Evolutionary conservation across 2,888 invertebrate genomes (phyloP).

Genomic region (Drosophila putrida): DNA sequence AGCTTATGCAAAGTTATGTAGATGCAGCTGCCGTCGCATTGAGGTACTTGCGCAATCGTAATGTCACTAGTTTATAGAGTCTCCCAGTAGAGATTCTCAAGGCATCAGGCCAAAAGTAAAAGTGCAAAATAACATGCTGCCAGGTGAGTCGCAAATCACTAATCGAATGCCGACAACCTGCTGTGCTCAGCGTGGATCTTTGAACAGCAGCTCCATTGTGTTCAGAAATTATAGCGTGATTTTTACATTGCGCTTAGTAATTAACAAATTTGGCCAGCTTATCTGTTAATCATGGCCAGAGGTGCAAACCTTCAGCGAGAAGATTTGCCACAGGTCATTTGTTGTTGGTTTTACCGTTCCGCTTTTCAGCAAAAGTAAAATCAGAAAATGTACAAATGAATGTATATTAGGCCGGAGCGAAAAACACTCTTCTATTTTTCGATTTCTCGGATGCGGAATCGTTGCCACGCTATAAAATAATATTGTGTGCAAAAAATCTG

Average conservation of each 20-base stretch:
- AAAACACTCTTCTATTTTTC: too few species aligned
- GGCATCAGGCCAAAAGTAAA: constrained; percentile 62
- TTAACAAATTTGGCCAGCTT: constrained; percentile 29
- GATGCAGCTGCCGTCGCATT: constrained; percentile 34
- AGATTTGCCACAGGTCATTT: constrained; percentile 17
- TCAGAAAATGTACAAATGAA: not conserved
- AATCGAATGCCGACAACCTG: constrained; percentile 33
- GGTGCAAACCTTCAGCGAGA: constrained; percentile 20
- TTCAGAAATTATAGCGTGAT: constrained; percentile 29
- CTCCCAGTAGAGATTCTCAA: constrained; percentile 58
- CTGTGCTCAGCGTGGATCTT: constrained; percentile 43
- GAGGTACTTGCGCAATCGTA: constrained; percentile 62
- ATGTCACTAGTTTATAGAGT: constrained; percentile 22
- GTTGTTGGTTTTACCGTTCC: constrained; percentile 7
- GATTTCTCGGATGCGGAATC: too few species aligned
- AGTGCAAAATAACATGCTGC: constrained; percentile 43
- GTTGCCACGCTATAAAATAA: too few species aligned
- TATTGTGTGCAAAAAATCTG: too few species aligned
- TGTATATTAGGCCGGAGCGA: too few species aligned
- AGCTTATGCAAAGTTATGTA: constrained; percentile 65
- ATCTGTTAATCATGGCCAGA: constrained; percentile 30
- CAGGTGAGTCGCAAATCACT: constrained; percentile 40
- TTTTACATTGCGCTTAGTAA: constrained; percentile 43
- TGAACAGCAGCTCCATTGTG: constrained; percentile 22
- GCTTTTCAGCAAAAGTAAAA: constrained; percentile 5